A percentile compares a stretch with the other conserved stretches of the same genome.
Evolutionary conservation across 2,797 vertebrate genomes (phyloP).

Genomic region (Eupleurogrammus muticus): DNA sequence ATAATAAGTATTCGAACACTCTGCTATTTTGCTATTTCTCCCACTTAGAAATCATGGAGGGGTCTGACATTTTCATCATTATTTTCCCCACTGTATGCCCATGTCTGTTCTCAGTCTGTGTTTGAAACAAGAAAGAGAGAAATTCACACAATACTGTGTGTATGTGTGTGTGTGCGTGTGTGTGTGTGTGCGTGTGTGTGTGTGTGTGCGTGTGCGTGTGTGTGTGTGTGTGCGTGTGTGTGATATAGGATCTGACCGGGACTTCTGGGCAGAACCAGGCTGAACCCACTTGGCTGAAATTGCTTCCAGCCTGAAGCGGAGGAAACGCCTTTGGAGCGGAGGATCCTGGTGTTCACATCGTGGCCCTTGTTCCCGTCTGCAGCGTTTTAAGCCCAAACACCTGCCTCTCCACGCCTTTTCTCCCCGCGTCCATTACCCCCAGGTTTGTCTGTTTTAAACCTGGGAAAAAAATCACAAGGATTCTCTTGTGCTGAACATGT

Average conservation of each 20-base stretch:
- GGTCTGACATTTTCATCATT: no score
- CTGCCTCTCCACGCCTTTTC: conserved; percentile 45
- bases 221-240: neutral
- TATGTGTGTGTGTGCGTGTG: neutral
- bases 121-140: no score
- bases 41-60: no score
- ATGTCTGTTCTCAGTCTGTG: no score
- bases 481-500: conserved; percentile 30
- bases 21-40: no score
- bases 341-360: conserved; percentile 78
- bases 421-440: no score
- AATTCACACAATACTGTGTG: no score
- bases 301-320: conserved; percentile 78
- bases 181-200: conserved; percentile 2
- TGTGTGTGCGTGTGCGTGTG: neutral
- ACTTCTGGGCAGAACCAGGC: conserved; percentile 30
- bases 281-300: conserved; percentile 68
- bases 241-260: conserved; percentile 49
- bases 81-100: no score
- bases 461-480: conserved; percentile 41
- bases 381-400: conserved; percentile 81
- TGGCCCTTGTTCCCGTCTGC: conserved; percentile 73
- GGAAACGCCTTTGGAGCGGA: conserved; percentile 77
- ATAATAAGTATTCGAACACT: no score
- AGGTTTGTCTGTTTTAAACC: no score